These are phyloP conservation scores for Notiomystis cincta DNA, from an alignment of 2,113 vertebrate species.

Conservation along the genomic window DNA sequence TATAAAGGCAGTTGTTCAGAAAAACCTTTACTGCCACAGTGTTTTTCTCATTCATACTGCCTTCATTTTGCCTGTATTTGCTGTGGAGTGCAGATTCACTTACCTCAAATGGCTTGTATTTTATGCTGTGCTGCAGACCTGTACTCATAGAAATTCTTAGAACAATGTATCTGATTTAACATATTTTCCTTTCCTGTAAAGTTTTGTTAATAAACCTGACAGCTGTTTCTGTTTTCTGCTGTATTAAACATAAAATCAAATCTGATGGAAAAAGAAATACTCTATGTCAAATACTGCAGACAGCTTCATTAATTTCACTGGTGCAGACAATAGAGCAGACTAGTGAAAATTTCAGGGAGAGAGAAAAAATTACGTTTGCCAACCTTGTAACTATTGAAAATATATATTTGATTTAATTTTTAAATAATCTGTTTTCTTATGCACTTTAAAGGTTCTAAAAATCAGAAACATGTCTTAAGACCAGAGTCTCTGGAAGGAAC, in stretches of 20 bases:
- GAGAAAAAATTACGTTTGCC: neutral
- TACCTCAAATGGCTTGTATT: neutral
- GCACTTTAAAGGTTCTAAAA: constrained; percentile 82
- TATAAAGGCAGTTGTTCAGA: neutral
- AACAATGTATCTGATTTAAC: neutral
- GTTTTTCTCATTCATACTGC: neutral
- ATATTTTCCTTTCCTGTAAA: neutral
- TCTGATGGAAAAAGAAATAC: neutral
- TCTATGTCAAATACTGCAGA: neutral
- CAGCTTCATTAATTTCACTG: neutral
- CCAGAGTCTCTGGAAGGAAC: constrained; percentile 92
- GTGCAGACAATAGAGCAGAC: neutral
- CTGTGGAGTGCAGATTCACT: neutral
- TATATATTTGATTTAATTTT: neutral
- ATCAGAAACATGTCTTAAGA: constrained; percentile 90
- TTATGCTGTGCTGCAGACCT: neutral
- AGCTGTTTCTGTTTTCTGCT: neutral
- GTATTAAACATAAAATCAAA: neutral
- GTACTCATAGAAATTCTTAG: neutral
- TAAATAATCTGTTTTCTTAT: neutral
- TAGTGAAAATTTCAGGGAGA: neutral
- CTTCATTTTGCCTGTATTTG: neutral
- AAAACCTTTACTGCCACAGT: neutral
- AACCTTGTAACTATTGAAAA: neutral
- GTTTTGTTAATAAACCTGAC: neutral